Evolutionary conservation across 2,888 invertebrate species (phyloP), one percentile per base, ranked within the genome.

Genomic region (Minunthozetes semirufus): DNA sequence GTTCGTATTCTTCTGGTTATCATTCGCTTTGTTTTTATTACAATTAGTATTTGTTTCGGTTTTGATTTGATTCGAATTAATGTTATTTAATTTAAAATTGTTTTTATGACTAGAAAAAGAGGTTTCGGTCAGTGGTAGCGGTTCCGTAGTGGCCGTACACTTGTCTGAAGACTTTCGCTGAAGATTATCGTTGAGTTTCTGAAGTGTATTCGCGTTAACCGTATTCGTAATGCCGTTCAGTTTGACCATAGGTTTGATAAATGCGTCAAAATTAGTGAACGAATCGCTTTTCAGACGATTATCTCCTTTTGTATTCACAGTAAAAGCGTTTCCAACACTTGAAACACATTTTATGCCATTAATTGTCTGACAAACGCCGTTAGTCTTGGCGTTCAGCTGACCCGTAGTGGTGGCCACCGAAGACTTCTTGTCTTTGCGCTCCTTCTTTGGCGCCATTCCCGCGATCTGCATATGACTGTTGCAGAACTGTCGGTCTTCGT

Each of bases 401-500:
- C 17, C 48, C n/a, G 48, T 48, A 17, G 4, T 48, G 15, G 4
- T 48, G 48, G 48, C n/a, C n/a, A 33, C 33, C 33, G 33, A 33
- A 3, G 33, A 33, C 29, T 78, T 78, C 75, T 80, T 80, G 72
- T 76, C 73, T 77, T 81, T 81, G 59, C 81, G 78, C 77, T 81
- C 81, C 33, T 81, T 81, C 77, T 82, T 82, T 19, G 82, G 82
- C 59, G 81, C 79, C 74, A 82, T 81, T 19, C 82, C 82, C 77
- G 81, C 80, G 74, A 84, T 83, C 80, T 84, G 84, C 83, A 84
- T 83, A 80, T 84, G 85, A 79, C 83, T 83, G 80, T 84, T 84
- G 79, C 84, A 84, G 78, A 83, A 84, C 83, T 82, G 82, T 78
- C 84, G 80, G 74, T 83, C 82, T 79, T 84, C 83, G 81, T 82